Evolutionary conservation across 2,113 vertebrate genomes (phyloP), one percentile per base, ranked within the genome.

Genomic region (Conger conger): DNA sequence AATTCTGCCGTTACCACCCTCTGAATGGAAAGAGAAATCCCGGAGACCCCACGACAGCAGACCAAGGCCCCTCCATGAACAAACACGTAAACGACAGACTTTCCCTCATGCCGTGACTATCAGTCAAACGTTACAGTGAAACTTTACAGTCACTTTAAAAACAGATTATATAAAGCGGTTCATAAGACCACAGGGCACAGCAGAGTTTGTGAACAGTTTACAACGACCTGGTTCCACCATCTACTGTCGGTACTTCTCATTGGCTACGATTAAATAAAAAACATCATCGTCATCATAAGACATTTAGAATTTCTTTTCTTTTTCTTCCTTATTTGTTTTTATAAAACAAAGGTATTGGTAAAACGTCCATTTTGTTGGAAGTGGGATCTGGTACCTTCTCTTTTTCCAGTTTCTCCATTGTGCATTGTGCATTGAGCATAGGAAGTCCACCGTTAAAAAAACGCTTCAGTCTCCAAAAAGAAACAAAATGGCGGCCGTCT

Each of bases 371-470:
- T 81, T 76, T 36, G 81, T 73, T n/a, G 83, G 88, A 79, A 89
- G 84, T 35, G 83, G 5, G 33, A 83, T 77, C 45, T 63, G 68
- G 27, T 42, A 68, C 60, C 81, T 82, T 83, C 80, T 82, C 45
- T 79, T 81, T 40, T 81, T 40, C 0, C 35, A n/a, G n/a, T n/a
- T n/a, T n/a, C 37, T 88, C 86, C 86, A 30, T 83, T 79, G 37
- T 82, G 45, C 38, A 83, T 88, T 92, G 92, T 94, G 92, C 90
- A 92, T 91, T 35, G 73, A 82, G 85, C 50, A 79, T 57, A 68
- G 45, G 45, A 60, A 37, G 60, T 77, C 42, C 80, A 40, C 83
- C 0, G 36, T 78, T 7, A 50, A 50, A 42, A 80, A 18, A n/a
- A n/a, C n/a, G 23, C 20, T 79, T 45, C 68, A 35, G 40, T 82